Evolutionary conservation across 1,140 invertebrate genomes (phyloP), one percentile per base, ranked within the genome.

Genomic region (Aphis craccivora): DNA sequence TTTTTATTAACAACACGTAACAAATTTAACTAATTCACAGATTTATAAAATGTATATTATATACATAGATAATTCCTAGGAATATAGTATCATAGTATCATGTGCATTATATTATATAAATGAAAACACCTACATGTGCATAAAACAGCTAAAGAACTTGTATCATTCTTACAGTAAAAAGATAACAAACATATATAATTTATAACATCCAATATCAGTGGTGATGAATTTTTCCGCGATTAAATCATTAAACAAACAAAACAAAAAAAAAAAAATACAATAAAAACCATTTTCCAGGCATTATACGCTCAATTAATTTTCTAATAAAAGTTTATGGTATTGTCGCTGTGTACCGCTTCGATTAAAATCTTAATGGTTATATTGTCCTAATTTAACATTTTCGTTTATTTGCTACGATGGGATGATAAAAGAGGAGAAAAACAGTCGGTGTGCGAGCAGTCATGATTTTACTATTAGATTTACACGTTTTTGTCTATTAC

Each of bases 361-460:
- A 89, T 89, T 55, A 53, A 35, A 55, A 89, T 55, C 88, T 89
- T 55, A 89, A 89, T 25, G 51, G 40, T 89, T 89, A 89, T 89
- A 89, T 89, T 55, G 51, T 51, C 45, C 2, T 25, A 37, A 53
- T 40, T 40, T 23, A 53, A 90, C 25, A 55, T 90, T 67, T 30
- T 20, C 23, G 55, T n/a, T 43, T 45, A 67, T 43, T 90, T n/a
- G 30, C 53, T 60, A 84, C 37, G 23, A 37, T 53, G 30, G 5
- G 20, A 53, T 35, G 6, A 53, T 23, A 90, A 90, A 90, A 35
- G 22, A 18, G 23, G 37, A 55, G 2, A 51, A 90, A 51, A 89
- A 37, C 88, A 55, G 48, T 48, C 45, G 11, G 53, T 30, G 84
- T 45, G 11, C 43, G 11, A 23, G 23, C 37, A 6, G 0, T 35